Base-by-base conservation (phyloP, 53 echinoderm and acorn worm genomes). In the Arbacia lixula region DNA sequence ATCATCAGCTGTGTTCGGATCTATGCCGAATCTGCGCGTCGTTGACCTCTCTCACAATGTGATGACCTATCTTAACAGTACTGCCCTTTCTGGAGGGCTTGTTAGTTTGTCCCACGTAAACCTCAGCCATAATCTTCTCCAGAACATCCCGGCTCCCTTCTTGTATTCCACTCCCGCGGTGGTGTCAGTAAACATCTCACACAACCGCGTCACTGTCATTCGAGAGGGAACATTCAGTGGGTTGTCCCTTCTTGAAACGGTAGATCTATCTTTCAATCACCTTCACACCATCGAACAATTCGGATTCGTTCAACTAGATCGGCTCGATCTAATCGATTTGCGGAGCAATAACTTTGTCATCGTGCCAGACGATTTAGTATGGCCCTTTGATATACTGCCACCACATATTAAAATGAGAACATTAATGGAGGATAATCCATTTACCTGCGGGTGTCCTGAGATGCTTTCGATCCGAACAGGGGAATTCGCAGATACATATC, bases 211-310 rank as follows among this genome's bases (percentile, higher is more conserved):
- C 3, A 16, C 54, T 41, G 66, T 32, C 8, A 66, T 89, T 19
- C 22, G 53, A 21, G 0, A 1, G 21, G 76, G 84, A 0, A 84
- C 89, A 12, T 76, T 89, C 41, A 67, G 66, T 1, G 33, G 75
- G 0, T 46, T 87, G n/a, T 32, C 52, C 17, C 66, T 34, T 17
- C 29, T 87, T 19, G 56, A 83, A 27, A 33, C 17, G n/a, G 35
- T 84, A 35, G 57, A 87, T 67, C 74, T 91, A 0, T 58, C 75
- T 6, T 71, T 54, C 68, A 91, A 91, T 46, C 67, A 54, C 12
- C 39, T 91, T 27, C 46, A 83, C 11, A 21, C 30, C 14, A 66
- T 91, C n/a, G 91, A 91, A 38, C 17, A 27, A 21, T 53, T 62
- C 20, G 67, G 37, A 19, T n/a, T 91, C 17, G 87, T 83, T 25